A percentile compares a stretch with the other conserved stretches of the same genome.
These are phyloP conservation scores for Pandemis corylana DNA, from an alignment of 2,888 invertebrate species.

Conservation along the genomic window DNA sequence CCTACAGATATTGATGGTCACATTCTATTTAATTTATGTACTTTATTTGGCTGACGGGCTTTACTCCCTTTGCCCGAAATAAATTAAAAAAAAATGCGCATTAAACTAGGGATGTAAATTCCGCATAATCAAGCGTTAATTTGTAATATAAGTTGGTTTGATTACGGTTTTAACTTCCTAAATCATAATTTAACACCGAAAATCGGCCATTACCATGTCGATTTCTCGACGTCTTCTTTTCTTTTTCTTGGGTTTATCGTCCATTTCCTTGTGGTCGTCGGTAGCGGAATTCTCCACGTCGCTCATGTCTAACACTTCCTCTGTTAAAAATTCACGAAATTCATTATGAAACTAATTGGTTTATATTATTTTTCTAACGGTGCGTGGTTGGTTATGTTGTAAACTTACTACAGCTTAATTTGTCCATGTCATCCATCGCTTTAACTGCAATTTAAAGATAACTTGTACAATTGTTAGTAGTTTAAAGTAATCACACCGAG, in stretches of 20 bases:
- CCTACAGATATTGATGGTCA: background rate
- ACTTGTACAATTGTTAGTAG: background rate
- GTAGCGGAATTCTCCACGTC: conserved; percentile 76
- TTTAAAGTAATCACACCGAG: conserved; percentile 27
- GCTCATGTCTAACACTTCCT: conserved; percentile 76
- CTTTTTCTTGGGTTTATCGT: conserved; percentile 73
- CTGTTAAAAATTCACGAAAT: conserved; percentile 57
- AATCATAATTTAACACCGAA: background rate
- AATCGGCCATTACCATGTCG: conserved; percentile 66
- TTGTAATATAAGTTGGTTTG: background rate
- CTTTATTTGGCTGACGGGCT: too few relatives aligned
- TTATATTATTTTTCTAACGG: conserved; percentile 22
- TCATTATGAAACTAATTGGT: conserved; percentile 13
- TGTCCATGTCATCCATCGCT: conserved; percentile 72
- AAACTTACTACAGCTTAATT: conserved; percentile 79
- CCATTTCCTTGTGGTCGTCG: conserved; percentile 71
- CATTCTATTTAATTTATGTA: background rate
- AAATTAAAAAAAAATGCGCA: background rate
- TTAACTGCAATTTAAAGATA: conserved; percentile 4
- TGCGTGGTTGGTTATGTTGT: conserved; percentile 12
- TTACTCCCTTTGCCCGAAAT: too few relatives aligned
- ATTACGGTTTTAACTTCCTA: background rate
- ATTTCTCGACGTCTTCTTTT: conserved; percentile 76
- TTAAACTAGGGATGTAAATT: background rate
- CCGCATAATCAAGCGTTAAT: background rate